These are phyloP conservation scores for Adelges cooleyi DNA, from an alignment of 1,140 invertebrate genomes.

Conservation along the genomic window DNA sequence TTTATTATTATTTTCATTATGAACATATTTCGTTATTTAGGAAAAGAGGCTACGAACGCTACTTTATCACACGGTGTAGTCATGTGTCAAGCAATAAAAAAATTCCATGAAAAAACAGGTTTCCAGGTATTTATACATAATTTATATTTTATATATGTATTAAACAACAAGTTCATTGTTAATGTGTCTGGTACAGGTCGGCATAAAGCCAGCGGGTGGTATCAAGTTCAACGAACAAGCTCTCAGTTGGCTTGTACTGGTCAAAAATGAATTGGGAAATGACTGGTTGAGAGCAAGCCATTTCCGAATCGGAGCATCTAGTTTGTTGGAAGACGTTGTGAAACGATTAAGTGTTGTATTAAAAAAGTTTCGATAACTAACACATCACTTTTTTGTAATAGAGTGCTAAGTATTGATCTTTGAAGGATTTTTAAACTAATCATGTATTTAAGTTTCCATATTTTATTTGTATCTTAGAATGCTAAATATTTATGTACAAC, in stretches of 20 bases:
- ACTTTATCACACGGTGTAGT: slow-evolving; percentile 80
- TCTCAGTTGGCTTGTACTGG: slow-evolving; percentile 71
- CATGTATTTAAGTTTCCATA: too few species aligned
- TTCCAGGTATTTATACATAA: slow-evolving; percentile 48
- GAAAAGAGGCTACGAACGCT: slow-evolving; percentile 92
- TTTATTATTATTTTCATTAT: neutral
- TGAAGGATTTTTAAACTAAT: too few species aligned
- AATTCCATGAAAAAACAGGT: slow-evolving; percentile 63
- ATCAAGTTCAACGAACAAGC: slow-evolving; percentile 79
- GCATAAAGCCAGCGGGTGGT: slow-evolving; percentile 95
- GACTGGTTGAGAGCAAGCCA: slow-evolving; percentile 72
- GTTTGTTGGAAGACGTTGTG: slow-evolving; percentile 66
- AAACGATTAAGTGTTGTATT: slow-evolving; percentile 14
- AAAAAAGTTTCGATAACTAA: neutral
- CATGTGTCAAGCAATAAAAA: slow-evolving; percentile 85
- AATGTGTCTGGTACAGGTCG: slow-evolving; percentile 55
- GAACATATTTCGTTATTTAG: slow-evolving; percentile 51
- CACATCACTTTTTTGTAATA: too few species aligned
- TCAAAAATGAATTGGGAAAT: slow-evolving; percentile 73
- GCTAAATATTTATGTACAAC: too few species aligned
- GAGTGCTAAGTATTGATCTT: too few species aligned
- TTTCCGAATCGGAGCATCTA: slow-evolving; percentile 92
- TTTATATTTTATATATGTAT: slow-evolving; percentile 15
- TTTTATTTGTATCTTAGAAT: too few species aligned
- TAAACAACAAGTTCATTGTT: neutral